Conservation (phyloP, 2,888 invertebrate species). For the Orthosia cruda region DNA sequence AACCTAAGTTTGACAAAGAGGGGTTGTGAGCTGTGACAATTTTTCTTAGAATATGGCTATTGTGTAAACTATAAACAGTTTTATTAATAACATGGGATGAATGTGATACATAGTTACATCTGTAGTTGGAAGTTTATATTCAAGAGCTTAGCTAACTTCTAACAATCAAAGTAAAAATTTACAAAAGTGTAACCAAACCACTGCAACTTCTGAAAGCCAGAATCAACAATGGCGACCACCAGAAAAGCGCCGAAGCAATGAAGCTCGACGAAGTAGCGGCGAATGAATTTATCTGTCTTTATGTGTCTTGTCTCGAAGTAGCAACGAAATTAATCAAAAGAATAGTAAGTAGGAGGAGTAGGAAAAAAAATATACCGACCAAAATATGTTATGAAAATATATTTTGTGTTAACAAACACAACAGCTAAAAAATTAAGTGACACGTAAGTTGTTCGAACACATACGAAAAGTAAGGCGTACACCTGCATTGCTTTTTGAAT, state of each 20-base stretch:
- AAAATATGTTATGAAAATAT: not conserved
- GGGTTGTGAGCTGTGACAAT: constrained; percentile 40
- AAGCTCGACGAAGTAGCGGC: too few relatives aligned
- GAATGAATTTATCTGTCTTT: too few relatives aligned
- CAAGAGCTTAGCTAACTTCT: not conserved
- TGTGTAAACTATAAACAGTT: constrained; percentile 19
- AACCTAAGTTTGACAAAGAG: constrained; percentile 52
- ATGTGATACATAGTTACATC: constrained; percentile 5
- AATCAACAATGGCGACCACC: too few relatives aligned
- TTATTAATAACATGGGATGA: constrained; percentile 1
- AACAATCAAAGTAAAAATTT: not conserved
- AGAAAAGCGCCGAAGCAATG: too few relatives aligned
- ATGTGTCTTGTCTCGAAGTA: too few relatives aligned
- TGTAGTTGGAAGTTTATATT: not conserved
- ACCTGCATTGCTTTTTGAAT: not conserved
- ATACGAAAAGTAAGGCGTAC: not conserved
- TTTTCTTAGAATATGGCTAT: constrained; percentile 34
- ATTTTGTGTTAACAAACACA: not conserved
- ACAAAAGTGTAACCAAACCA: not conserved
- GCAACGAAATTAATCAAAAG: too few relatives aligned
- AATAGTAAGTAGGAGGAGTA: too few relatives aligned
- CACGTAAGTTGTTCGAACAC: too few relatives aligned
- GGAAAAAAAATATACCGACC: too few relatives aligned
- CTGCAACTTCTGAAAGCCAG: too few relatives aligned
- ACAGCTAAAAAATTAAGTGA: not conserved